phyloP scores from a whole-genome alignment of 1,140 invertebrate species.

The Papilio polytes region DNA sequence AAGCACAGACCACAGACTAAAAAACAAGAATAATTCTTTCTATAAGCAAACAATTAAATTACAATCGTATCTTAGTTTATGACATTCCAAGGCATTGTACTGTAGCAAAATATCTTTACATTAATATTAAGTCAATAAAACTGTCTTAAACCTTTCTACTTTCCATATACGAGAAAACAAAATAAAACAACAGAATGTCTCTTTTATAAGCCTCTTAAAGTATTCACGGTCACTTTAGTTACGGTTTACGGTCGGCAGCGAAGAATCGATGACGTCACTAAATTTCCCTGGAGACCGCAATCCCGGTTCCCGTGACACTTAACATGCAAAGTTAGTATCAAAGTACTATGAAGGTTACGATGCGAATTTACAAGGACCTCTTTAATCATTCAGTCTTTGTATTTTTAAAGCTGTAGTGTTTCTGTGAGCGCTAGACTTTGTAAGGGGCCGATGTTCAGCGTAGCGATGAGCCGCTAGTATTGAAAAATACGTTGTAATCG shows the following conservation, averaged over 20 bases:
- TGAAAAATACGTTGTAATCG: too few relatives aligned
- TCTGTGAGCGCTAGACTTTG: too few relatives aligned
- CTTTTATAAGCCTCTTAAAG: conserved; percentile 1
- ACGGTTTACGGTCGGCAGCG: neutral
- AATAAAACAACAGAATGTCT: neutral
- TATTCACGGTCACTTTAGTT: conserved; percentile 15
- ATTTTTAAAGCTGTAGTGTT: too few relatives aligned
- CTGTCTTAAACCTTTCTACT: neutral
- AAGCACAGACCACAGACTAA: too few relatives aligned
- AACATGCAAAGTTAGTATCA: conserved; percentile 5
- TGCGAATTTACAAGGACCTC: neutral
- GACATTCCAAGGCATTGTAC: too few relatives aligned
- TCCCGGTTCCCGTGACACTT: neutral
- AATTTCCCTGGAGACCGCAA: conserved; percentile 13
- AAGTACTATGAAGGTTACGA: conserved; percentile 16
- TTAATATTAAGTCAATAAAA: neutral
- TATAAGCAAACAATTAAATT: too few relatives aligned
- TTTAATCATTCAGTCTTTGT: neutral
- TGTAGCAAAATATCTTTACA: neutral
- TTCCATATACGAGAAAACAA: neutral
- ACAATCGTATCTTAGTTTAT: too few relatives aligned
- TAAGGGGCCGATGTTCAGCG: too few relatives aligned
- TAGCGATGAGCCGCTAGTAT: too few relatives aligned
- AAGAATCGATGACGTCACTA: conserved; percentile 11
- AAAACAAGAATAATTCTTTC: too few relatives aligned